Evolutionary conservation across 2,797 vertebrate species (phyloP).

Genomic region (Lepidocolaptes lacrymiger): DNA sequence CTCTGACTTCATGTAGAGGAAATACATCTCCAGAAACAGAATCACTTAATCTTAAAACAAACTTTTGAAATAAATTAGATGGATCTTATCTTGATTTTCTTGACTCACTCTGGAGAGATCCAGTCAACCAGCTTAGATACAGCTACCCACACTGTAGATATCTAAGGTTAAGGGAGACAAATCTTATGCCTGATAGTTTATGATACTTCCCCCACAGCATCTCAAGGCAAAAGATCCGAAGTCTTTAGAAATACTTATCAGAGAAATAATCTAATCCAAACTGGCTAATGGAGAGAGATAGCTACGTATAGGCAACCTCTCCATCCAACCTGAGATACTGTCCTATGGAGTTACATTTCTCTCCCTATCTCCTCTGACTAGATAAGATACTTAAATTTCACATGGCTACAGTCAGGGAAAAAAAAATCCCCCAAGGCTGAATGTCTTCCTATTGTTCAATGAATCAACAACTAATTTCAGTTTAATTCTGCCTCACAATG

Average conservation of each 20-base stretch:
- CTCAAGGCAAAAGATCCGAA: not conserved
- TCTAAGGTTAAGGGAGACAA: not conserved
- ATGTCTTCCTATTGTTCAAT: not conserved
- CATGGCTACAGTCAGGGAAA: not conserved
- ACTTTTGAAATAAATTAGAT: not conserved
- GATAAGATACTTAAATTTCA: slow-evolving; percentile 54
- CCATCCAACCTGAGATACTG: not conserved
- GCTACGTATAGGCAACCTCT: not conserved
- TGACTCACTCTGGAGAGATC: not conserved
- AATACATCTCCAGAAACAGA: not conserved
- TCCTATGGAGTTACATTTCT: slow-evolving; percentile 29
- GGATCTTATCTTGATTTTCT: not conserved
- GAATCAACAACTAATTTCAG: not conserved
- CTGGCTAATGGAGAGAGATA: slow-evolving; percentile 4
- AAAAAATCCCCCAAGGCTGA: slow-evolving; percentile 2
- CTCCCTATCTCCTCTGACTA: slow-evolving; percentile 3
- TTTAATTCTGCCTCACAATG: not conserved
- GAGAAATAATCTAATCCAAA: slow-evolving; percentile 27
- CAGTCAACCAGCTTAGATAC: not conserved
- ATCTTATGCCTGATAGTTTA: not conserved
- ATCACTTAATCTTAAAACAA: not conserved
- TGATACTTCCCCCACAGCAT: not conserved
- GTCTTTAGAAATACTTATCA: not conserved
- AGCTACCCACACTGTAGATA: not conserved
- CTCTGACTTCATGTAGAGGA: not conserved